Evolutionary conservation across 2,888 invertebrate species (phyloP).

Genomic region (Ochropacha duplaris): DNA sequence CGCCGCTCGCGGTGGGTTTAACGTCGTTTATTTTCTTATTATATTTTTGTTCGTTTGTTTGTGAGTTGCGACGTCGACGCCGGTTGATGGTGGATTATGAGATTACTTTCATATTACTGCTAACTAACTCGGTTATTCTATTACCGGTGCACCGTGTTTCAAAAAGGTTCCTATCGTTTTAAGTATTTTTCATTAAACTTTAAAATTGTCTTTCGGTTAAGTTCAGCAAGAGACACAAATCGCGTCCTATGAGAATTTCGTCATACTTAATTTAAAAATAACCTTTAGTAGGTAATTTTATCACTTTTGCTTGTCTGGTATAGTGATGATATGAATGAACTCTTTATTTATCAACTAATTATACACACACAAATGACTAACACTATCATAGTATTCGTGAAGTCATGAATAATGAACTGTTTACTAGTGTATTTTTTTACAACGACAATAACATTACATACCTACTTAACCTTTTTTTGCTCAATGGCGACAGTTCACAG

Average conservation of each 20-base stretch:
- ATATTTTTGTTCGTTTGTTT: conserved; percentile 42
- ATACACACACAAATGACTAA: neutral
- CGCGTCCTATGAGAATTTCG: neutral
- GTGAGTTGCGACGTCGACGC: conserved; percentile 11
- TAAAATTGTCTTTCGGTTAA: neutral
- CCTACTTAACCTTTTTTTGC: neutral
- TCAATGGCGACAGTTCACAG: neutral
- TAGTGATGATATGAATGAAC: neutral
- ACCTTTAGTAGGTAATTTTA: too few species aligned
- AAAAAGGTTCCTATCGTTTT: neutral
- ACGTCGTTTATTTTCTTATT: conserved; percentile 59
- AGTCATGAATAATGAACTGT: neutral
- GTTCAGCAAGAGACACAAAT: neutral
- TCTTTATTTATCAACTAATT: neutral
- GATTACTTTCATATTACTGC: conserved; percentile 63
- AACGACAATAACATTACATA: neutral
- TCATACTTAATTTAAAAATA: neutral
- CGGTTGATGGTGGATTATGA: conserved; percentile 51
- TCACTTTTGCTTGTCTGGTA: neutral
- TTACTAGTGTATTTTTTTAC: neutral
- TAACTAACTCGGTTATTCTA: conserved; percentile 44
- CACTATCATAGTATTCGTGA: neutral
- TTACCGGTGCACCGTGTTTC: neutral
- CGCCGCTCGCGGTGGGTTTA: conserved; percentile 40
- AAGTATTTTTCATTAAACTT: neutral